A percentile compares a stretch with the other conserved stretches of the same genome.
Conservation (phyloP, 2,113 vertebrate species). For the Urocolius indicus region DNA sequence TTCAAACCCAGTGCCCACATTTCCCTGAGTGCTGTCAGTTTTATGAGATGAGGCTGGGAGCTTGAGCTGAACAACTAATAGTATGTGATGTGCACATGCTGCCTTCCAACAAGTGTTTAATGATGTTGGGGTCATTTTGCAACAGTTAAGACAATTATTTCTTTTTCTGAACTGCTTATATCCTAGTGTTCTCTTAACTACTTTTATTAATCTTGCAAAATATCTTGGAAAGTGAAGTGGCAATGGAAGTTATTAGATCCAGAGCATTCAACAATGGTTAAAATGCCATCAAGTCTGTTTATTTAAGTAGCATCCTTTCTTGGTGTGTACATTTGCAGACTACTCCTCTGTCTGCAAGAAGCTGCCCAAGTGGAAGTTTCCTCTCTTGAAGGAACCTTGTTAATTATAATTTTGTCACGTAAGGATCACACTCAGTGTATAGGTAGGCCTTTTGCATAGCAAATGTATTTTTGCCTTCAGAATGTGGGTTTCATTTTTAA, state of each 20-base stretch:
- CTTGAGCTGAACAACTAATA: slow-evolving; percentile 68
- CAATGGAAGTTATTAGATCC: not conserved
- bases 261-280: slow-evolving; percentile 8
- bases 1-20: slow-evolving; percentile 69
- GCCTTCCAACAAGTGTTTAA: slow-evolving; percentile 69
- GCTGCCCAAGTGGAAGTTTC: not conserved
- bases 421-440: not conserved
- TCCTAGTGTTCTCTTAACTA: slow-evolving; percentile 27
- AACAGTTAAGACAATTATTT: slow-evolving; percentile 49
- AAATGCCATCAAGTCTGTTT: not conserved
- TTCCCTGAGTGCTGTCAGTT: slow-evolving; percentile 79
- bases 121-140: slow-evolving; percentile 65
- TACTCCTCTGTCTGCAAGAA: slow-evolving; percentile 8
- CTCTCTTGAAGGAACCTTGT: not conserved
- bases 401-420: not conserved
- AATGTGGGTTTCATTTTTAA: slow-evolving; percentile 3
- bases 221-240: slow-evolving; percentile 9
- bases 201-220: slow-evolving; percentile 44
- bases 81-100: slow-evolving; percentile 46
- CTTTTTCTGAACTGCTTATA: slow-evolving; percentile 52
- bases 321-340: not conserved
- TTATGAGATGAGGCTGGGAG: slow-evolving; percentile 76
- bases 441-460: not conserved
- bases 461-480: not conserved
- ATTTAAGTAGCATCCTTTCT: not conserved